Percentiles rank a stretch among this genome's conserved stretches.
These are phyloP conservation scores for Nasonia giraulti DNA, from an alignment of 1,140 invertebrate species.

Conservation along the genomic window DNA sequence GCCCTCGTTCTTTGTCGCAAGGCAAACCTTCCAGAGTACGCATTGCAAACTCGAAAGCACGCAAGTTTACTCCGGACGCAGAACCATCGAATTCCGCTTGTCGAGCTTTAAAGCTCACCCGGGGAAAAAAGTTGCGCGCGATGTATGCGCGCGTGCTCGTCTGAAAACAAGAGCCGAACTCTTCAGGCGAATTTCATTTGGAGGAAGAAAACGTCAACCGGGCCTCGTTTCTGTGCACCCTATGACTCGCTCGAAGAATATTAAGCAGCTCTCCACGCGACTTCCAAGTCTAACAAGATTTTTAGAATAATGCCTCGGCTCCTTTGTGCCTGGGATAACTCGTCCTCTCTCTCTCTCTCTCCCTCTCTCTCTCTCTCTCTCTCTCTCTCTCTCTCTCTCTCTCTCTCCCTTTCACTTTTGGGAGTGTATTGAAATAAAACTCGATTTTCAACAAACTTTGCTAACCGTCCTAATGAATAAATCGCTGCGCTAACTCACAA, in stretches of 20 bases:
- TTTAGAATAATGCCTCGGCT: slow-evolving; percentile 37
- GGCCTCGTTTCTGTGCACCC: background rate
- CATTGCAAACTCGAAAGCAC: background rate
- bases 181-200: slow-evolving; percentile 33
- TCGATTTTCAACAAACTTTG: slow-evolving; percentile 45
- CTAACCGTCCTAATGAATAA: slow-evolving; percentile 47
- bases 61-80: background rate
- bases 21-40: no score
- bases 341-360: slow-evolving; percentile 10
- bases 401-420: no score
- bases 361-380: no score
- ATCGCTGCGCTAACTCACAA: slow-evolving; percentile 16
- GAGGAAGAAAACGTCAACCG: slow-evolving; percentile 18
- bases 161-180: slow-evolving; percentile 6
- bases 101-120: slow-evolving; percentile 21
- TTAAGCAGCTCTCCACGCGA: slow-evolving; percentile 18
- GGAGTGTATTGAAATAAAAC: slow-evolving; percentile 37
- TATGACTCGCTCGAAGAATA: slow-evolving; percentile 42
- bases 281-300: slow-evolving; percentile 47
- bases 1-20: background rate
- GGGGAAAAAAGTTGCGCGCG: background rate
- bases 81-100: slow-evolving; percentile 35
- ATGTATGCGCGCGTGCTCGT: background rate
- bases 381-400: background rate
- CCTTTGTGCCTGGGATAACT: slow-evolving; percentile 15